phyloP scores from a whole-genome alignment of 2,888 invertebrate genomes.

The Amblyteles armatorius region DNA sequence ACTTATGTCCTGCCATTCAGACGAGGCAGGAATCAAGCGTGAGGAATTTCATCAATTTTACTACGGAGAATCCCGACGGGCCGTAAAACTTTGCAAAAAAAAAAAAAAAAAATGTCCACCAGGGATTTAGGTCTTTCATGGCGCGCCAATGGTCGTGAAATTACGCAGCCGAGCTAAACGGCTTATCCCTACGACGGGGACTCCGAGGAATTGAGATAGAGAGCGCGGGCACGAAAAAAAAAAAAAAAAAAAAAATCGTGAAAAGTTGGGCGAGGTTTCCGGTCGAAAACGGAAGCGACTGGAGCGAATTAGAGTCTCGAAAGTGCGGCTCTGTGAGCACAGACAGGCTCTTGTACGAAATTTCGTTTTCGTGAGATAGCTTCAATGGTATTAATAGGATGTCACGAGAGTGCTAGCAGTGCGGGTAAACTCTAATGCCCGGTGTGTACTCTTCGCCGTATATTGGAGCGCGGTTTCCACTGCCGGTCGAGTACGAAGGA shows the following conservation, averaged over 20 bases:
- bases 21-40: constrained; percentile 34
- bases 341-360: not conserved
- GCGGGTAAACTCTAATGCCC: constrained; percentile 54
- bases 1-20: not conserved
- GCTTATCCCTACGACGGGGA: constrained; percentile 31
- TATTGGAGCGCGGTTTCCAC: constrained; percentile 53
- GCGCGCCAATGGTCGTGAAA: constrained; percentile 31
- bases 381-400: constrained; percentile 60
- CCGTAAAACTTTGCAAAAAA: constrained; percentile 12
- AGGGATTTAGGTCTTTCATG: constrained; percentile 12
- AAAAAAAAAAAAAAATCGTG: constrained; percentile 12
- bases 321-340: constrained; percentile 22
- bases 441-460: constrained; percentile 51
- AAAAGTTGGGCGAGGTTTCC: constrained; percentile 46
- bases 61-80: constrained; percentile 18
- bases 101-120: constrained; percentile 3
- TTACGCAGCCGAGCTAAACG: constrained; percentile 35
- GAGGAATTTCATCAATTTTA: constrained; percentile 60
- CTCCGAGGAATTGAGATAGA: constrained; percentile 5
- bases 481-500: constrained; percentile 13
- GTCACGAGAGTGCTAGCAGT: constrained; percentile 40
- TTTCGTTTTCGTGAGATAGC: constrained; percentile 38
- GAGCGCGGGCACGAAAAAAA: not conserved
- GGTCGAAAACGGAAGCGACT: constrained; percentile 33
- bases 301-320: constrained; percentile 43